Evolutionary conservation across 2,797 vertebrate species (phyloP).

Genomic region (Fistularia commersonii): DNA sequence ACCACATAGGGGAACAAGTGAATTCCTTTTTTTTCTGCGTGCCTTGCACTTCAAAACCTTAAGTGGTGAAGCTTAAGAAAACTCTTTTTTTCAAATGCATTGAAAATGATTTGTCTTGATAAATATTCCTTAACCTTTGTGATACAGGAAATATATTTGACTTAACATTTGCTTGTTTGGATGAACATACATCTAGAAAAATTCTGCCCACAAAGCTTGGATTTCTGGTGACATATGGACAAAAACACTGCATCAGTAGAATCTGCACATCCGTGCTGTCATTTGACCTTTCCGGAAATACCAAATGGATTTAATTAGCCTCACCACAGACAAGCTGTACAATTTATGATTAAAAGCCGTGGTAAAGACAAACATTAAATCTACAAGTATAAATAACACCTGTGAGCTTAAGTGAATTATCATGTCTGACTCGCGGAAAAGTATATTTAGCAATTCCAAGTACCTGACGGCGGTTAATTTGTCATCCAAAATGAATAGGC

Average conservation of each 20-base stretch:
- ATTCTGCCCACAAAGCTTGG: constrained; percentile 1
- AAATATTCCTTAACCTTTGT: too few species aligned
- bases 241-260: neutral
- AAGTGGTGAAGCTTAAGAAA: too few species aligned
- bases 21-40: too few species aligned
- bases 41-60: too few species aligned
- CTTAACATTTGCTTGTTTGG: neutral
- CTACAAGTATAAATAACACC: constrained; percentile 9
- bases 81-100: too few species aligned
- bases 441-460: constrained; percentile 7
- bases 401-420: constrained; percentile 1
- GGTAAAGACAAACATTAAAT: constrained; percentile 9
- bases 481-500: constrained; percentile 9
- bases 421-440: constrained; percentile 11
- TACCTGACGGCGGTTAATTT: neutral
- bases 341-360: neutral
- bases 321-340: neutral
- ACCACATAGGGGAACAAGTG: too few species aligned
- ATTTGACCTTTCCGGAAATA: constrained; percentile 1
- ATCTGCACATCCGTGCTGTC: neutral
- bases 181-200: constrained; percentile 4
- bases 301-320: neutral
- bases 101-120: too few species aligned
- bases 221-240: neutral
- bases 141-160: too few species aligned